These are phyloP conservation scores for Oceanodroma leucorhoa DNA, from an alignment of 2,797 vertebrate genomes.

Conservation along the genomic window DNA sequence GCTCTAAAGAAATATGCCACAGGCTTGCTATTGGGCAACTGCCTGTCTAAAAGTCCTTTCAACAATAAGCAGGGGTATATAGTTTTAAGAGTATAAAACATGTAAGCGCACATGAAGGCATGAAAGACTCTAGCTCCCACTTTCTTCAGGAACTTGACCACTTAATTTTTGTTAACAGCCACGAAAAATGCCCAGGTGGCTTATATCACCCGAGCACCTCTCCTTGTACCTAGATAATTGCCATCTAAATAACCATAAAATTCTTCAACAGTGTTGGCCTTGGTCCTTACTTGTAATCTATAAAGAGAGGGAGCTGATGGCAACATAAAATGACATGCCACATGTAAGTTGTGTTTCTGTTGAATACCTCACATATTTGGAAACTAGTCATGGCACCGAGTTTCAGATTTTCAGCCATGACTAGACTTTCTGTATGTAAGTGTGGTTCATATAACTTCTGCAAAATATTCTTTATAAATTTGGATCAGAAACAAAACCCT, in stretches of 20 bases:
- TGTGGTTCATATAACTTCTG: background rate
- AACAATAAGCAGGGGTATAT: background rate
- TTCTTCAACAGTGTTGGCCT: background rate
- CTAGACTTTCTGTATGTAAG: background rate
- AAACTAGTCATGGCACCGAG: background rate
- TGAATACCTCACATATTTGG: background rate
- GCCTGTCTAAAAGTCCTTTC: background rate
- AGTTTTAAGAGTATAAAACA: background rate
- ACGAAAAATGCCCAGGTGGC: background rate
- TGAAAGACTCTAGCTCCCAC: background rate
- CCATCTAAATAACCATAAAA: background rate
- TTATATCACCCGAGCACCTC: background rate
- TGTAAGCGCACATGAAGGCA: background rate
- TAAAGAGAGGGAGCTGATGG: background rate
- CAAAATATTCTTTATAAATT: background rate
- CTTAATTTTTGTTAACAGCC: background rate
- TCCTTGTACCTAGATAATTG: background rate
- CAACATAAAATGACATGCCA: background rate
- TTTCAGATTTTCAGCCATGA: background rate
- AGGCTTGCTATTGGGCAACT: background rate
- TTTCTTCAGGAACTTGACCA: background rate
- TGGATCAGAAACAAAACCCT: background rate
- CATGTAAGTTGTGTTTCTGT: background rate
- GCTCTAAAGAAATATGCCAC: background rate
- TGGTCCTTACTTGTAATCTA: accelerated